Base-by-base conservation (phyloP, 2,113 vertebrate species). In the Entomyzon cyanotis region DNA sequence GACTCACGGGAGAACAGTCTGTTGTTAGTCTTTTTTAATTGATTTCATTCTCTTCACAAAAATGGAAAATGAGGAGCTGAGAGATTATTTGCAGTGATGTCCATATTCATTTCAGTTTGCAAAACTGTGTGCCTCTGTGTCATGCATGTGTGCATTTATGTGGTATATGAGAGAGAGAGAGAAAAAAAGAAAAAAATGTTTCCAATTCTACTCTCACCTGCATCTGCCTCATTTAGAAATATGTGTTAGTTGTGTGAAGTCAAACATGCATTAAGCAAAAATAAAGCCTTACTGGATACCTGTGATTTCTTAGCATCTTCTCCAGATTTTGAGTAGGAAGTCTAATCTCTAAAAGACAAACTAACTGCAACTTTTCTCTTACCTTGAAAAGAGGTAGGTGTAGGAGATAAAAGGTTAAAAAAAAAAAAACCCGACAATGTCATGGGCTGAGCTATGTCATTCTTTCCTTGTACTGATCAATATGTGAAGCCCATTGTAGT, bases 381-480 rank as follows among this genome's bases (percentile, higher is more conserved):
- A 52, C 53, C 58, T 33, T 89, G 94, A 92, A 94, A 59, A 85
- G 90, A 74, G 91, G 63, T 85, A 92, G 90, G 64, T 31, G 37
- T 16, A 42, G 42, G 74, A 88, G 56, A 94, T 35, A 83, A 94
- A 94, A 95, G 33, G n/a, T 53, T 53, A 18, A 55, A 76, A 90
- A n/a, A 17, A 53, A 82, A 58, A 82, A 84, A 85, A 60, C 25
- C 25, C 46, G 78, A 80, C 93, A 94, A 97, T 95, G 86, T 90
- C 93, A 89, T 94, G 91, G 96, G 90, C 89, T 97, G 95, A 97
- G 87, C 91, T 97, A 33, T 97, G 90, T 44, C 92, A 89, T 84
- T 95, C 93, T 93, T 93, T 92, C 83, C 82, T 97, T 86, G 85
- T 90, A 96, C 46, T 88, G 93, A 97, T 97, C 91, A 92, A 94